Conservation (phyloP, 2,888 invertebrate genomes). For the Odontocolon sp. region DNA sequence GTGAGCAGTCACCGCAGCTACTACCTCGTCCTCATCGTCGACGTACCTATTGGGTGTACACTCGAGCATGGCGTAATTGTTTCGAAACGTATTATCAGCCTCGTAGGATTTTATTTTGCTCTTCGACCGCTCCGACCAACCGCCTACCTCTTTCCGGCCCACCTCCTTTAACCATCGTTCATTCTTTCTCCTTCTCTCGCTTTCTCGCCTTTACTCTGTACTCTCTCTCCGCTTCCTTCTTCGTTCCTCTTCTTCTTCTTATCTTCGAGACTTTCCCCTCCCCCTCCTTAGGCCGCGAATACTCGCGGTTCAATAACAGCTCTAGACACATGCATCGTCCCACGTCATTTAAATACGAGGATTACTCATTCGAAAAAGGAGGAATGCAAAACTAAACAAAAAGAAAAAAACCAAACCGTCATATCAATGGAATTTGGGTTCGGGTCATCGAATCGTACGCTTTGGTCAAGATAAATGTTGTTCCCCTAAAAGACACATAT, state of each 20-base stretch:
- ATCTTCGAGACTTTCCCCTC: not conserved
- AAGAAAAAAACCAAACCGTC: not conserved
- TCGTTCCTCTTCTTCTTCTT: slow-evolving; percentile 19
- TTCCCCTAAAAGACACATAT: slow-evolving; percentile 1
- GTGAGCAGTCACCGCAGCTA: slow-evolving; percentile 9
- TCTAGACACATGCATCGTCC: not conserved
- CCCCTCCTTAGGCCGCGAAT: not conserved
- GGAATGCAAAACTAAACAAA: not conserved
- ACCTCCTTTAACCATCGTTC: slow-evolving; percentile 46
- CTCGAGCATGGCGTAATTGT: slow-evolving; percentile 68
- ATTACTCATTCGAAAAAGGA: not conserved
- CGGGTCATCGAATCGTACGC: slow-evolving; percentile 2
- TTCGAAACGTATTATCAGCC: slow-evolving; percentile 72
- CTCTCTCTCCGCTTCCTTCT: slow-evolving; percentile 3
- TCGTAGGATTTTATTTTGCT: slow-evolving; percentile 64
- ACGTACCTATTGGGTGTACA: slow-evolving; percentile 64
- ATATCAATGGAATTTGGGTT: slow-evolving; percentile 14
- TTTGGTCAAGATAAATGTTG: too few relatives aligned
- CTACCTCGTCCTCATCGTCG: slow-evolving; percentile 47
- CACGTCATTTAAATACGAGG: not conserved
- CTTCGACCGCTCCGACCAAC: slow-evolving; percentile 51
- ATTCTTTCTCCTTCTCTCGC: slow-evolving; percentile 20
- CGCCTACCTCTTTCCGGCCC: slow-evolving; percentile 55
- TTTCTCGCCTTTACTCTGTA: too few relatives aligned
- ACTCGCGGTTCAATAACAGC: not conserved